Evolutionary conservation across 2,888 invertebrate genomes (phyloP).

Genomic region (Barypeithes pellucidus): DNA sequence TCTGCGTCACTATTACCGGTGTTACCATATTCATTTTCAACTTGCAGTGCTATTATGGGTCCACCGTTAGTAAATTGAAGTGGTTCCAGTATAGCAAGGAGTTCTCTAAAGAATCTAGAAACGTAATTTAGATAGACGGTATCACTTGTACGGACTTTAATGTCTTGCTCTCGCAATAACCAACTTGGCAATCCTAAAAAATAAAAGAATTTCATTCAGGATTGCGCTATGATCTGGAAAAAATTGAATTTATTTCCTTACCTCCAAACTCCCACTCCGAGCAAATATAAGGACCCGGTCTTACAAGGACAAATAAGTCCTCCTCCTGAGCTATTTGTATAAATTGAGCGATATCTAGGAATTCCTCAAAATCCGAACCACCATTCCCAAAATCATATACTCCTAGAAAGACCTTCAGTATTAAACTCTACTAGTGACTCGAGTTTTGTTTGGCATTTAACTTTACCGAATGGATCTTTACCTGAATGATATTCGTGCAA

Average conservation of each 20-base stretch:
- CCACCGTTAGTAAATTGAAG: constrained; percentile 82
- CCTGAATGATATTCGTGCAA: constrained; percentile 82
- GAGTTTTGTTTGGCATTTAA: too few relatives aligned
- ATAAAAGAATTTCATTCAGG: too few relatives aligned
- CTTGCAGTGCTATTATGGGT: constrained; percentile 88
- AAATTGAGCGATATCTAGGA: constrained; percentile 77
- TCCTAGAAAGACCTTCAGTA: too few relatives aligned
- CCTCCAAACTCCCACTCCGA: constrained; percentile 85
- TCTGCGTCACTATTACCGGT: constrained; percentile 66
- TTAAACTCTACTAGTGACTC: too few relatives aligned
- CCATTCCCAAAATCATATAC: constrained; percentile 72
- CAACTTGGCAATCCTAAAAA: constrained; percentile 63
- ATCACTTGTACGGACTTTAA: constrained; percentile 65
- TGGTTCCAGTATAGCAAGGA: constrained; percentile 72
- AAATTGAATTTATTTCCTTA: background rate
- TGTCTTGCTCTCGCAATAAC: constrained; percentile 67
- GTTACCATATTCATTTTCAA: constrained; percentile 84
- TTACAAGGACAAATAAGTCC: constrained; percentile 84
- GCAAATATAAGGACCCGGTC: constrained; percentile 94
- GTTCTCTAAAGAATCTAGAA: constrained; percentile 70
- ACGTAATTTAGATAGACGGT: constrained; percentile 67
- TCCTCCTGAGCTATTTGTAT: constrained; percentile 83
- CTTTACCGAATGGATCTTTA: constrained; percentile 9
- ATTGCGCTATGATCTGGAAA: too few relatives aligned
- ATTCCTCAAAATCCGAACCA: constrained; percentile 69